These are phyloP conservation scores for Mimumesa dahlbomi DNA, from an alignment of 2,888 invertebrate species.

Conservation along the genomic window DNA sequence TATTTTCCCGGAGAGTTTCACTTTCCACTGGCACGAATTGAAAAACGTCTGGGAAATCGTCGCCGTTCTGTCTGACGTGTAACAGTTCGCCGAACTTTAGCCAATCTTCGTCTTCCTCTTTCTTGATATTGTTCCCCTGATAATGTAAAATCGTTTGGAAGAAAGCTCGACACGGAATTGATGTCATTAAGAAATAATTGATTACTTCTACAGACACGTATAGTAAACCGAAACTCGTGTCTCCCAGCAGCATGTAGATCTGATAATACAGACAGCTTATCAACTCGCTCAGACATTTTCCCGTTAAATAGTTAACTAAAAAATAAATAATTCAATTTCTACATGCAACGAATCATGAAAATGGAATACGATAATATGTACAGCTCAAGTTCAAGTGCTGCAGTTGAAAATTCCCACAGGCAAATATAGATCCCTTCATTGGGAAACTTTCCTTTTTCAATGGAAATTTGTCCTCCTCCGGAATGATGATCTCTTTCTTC, in stretches of 20 bases:
- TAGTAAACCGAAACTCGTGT: slow-evolving; percentile 55
- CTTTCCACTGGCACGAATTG: slow-evolving; percentile 30
- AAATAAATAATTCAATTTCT: background rate
- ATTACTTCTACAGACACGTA: slow-evolving; percentile 57
- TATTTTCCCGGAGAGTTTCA: slow-evolving; percentile 17
- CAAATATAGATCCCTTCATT: slow-evolving; percentile 67
- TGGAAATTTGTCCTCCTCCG: slow-evolving; percentile 59
- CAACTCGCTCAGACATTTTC: slow-evolving; percentile 56
- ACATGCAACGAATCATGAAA: background rate
- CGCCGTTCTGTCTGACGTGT: slow-evolving; percentile 14
- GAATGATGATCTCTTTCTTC: background rate
- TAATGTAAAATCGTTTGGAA: too few relatives aligned
- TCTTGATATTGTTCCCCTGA: slow-evolving; percentile 54
- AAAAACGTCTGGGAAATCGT: too few relatives aligned
- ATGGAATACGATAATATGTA: slow-evolving; percentile 54
- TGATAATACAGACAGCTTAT: slow-evolving; percentile 69
- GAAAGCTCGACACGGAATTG: too few relatives aligned
- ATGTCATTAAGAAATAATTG: too few relatives aligned
- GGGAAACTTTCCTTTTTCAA: slow-evolving; percentile 70
- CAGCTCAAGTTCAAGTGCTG: slow-evolving; percentile 76
- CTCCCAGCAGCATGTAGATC: slow-evolving; percentile 61
- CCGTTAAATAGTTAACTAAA: slow-evolving; percentile 69
- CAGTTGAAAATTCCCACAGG: slow-evolving; percentile 74
- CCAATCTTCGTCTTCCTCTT: slow-evolving; percentile 39
- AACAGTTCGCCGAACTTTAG: slow-evolving; percentile 43